Percentiles rank a stretch among this genome's conserved stretches.
phyloP scores from a whole-genome alignment of 2,888 invertebrate genomes.

The Tetrapedia diversipes region DNA sequence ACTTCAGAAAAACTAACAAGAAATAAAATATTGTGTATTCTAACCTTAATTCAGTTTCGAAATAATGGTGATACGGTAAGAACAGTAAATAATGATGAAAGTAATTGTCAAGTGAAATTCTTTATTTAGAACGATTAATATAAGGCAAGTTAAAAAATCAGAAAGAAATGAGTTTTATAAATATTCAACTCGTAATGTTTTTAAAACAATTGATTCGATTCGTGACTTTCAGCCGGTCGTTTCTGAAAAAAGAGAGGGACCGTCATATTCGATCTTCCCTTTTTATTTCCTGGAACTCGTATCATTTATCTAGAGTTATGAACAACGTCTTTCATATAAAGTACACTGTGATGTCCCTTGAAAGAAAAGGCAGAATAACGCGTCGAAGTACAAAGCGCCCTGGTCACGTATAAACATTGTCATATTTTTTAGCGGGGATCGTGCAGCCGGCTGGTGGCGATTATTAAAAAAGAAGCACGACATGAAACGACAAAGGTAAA shows the following conservation, averaged over 20 bases:
- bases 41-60: no score
- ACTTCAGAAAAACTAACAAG: no score
- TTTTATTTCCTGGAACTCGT: not conserved
- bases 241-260: not conserved
- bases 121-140: no score
- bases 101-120: no score
- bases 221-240: not conserved
- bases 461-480: conserved; percentile 17
- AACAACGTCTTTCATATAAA: not conserved
- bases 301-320: not conserved
- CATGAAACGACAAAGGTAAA: conserved; percentile 21
- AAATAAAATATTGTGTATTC: no score
- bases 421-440: conserved; percentile 12
- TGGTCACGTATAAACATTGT: conserved; percentile 9
- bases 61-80: no score
- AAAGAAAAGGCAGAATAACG: not conserved
- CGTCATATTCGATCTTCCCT: not conserved
- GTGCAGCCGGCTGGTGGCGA: not conserved
- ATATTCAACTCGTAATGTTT: no score
- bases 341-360: not conserved
- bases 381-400: conserved; percentile 10
- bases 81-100: no score
- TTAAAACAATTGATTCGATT: no score
- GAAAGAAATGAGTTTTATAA: no score
- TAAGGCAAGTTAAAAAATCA: no score